Evolutionary conservation across 2,113 vertebrate species (phyloP).

Genomic region (Pterocles orientalis): DNA sequence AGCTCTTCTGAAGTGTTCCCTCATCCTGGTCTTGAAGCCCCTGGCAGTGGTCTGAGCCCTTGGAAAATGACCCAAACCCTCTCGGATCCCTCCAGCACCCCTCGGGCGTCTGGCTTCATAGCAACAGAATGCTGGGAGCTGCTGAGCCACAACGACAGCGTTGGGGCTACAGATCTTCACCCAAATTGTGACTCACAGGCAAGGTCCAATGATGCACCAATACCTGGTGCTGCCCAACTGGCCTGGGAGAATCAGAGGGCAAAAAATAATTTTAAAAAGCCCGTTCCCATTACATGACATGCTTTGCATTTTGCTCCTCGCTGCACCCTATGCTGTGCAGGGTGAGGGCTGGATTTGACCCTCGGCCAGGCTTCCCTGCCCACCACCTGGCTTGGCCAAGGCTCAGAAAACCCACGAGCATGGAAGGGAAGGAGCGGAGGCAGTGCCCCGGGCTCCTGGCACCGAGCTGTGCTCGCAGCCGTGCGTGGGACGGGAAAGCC

Average conservation of each 20-base stretch:
- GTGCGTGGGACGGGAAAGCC: background rate
- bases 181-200: background rate
- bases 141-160: no score
- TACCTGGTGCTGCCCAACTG: background rate
- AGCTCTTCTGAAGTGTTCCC: background rate
- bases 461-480: background rate
- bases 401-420: background rate
- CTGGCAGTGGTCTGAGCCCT: background rate
- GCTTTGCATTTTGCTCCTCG: background rate
- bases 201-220: accelerated
- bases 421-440: background rate
- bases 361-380: background rate
- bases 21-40: background rate
- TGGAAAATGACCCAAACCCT: background rate
- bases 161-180: background rate
- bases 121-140: background rate
- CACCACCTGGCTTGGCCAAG: background rate
- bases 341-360: background rate
- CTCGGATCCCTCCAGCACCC: background rate
- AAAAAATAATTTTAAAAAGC: background rate
- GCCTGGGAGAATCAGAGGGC: background rate
- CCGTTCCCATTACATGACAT: background rate
- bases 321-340: accelerated
- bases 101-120: accelerated
- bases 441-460: background rate